Evolutionary conservation across 2,797 vertebrate species (phyloP).

Genomic region (Characodon lateralis): DNA sequence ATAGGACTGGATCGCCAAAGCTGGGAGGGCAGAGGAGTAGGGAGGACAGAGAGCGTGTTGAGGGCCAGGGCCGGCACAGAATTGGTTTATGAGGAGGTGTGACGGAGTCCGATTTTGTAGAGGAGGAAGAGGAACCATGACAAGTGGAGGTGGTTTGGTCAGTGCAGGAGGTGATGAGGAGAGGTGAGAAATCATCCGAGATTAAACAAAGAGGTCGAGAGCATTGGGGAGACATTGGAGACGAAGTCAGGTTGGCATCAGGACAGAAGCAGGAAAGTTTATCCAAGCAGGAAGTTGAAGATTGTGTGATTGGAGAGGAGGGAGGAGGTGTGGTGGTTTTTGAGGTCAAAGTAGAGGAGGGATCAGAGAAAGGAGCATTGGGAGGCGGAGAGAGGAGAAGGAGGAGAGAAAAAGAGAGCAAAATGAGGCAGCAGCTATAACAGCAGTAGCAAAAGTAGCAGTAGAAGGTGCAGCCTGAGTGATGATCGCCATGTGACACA

Average conservation of each 20-base stretch:
- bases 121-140: constrained; percentile 70
- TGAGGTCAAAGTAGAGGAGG: constrained; percentile 49
- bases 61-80: constrained; percentile 81
- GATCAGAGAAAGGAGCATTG: constrained; percentile 56
- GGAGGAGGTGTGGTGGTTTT: constrained; percentile 32
- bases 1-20: constrained; percentile 89
- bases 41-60: constrained; percentile 85
- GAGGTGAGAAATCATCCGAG: constrained; percentile 83
- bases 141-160: constrained; percentile 41
- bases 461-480: constrained; percentile 79
- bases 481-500: constrained; percentile 69
- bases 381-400: constrained; percentile 74
- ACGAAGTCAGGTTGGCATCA: constrained; percentile 63
- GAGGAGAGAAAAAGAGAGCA: constrained; percentile 83
- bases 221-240: constrained; percentile 61
- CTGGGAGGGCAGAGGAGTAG: constrained; percentile 84
- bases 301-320: constrained; percentile 36
- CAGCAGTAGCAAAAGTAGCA: constrained; percentile 85
- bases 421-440: constrained; percentile 83
- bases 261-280: constrained; percentile 70
- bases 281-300: constrained; percentile 73
- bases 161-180: constrained; percentile 67
- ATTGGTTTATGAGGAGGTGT: constrained; percentile 60
- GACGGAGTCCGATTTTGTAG: constrained; percentile 64
- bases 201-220: constrained; percentile 79